Evolutionary conservation across 2,113 vertebrate species (phyloP), one percentile per base, ranked within the genome.

Genomic region (Passer domesticus): DNA sequence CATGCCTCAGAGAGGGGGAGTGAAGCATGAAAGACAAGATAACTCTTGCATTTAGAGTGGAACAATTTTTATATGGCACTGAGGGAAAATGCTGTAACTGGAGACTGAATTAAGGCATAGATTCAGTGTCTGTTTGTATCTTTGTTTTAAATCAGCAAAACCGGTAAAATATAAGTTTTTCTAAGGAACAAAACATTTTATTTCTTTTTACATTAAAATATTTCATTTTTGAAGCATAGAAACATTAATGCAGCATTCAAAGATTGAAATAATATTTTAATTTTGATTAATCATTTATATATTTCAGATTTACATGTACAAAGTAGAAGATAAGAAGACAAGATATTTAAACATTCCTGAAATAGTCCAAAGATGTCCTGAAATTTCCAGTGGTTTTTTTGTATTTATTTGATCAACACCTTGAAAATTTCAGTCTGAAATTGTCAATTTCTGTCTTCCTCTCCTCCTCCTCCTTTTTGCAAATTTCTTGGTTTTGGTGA

Each of bases 11-110:
- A 85, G 35, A 63, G 10, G 9, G 16, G 13, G 28, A 89, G 2
- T 55, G 58, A 92, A 70, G 63, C 91, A 63, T 78, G 87, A 92
- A 92, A 84, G 87, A 76, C 37, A 95, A 75, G 94, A 76, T 74
- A 85, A 68, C 75, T 85, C 82, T 77, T 83, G 17, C 62, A 59
- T 89, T 83, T 83, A 80, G 50, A 90, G 22, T 83, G 46, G 33
- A 93, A 80, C 6, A 35, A 47, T 81, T 90, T 92, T 67, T 69
- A 10, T 52, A 17, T 7, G 6, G 16, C 19, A 67, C 27, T 6
- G 14, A 76, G 23, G 28, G 25, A 85, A 95, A 95, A 85, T 39
- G 16, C 22, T 91, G 43, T 49, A 66, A 73, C 46, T 66, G 33
- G 35, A 92, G 41, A 46, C 20, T 73, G 18, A 82, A 83, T 69